Evolutionary conservation across 53 echinoderm and acorn worm genomes (phyloP).

Genomic region (Patiria pectinifera): DNA sequence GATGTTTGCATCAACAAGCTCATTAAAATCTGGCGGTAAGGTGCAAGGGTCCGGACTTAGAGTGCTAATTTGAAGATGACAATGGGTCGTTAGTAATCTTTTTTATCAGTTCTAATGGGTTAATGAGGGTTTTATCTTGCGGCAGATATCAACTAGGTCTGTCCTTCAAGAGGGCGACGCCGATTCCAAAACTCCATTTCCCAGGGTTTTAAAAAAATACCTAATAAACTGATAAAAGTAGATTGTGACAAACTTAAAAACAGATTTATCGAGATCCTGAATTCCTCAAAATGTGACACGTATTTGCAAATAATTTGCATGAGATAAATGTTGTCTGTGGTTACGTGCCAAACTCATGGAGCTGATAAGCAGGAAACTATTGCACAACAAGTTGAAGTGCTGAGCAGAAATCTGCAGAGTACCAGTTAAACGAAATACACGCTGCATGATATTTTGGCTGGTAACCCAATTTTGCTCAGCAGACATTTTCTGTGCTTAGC

Average conservation of each 20-base stretch:
- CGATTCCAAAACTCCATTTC: not conserved
- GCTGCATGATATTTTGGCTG: too few species aligned
- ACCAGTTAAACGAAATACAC: too few species aligned
- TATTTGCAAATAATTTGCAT: too few species aligned
- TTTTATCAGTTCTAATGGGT: constrained; percentile 22
- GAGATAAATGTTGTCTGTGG: too few species aligned
- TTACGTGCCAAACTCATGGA: too few species aligned
- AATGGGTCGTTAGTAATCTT: not conserved
- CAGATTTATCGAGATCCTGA: not conserved
- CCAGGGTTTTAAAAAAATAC: not conserved
- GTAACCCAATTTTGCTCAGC: too few species aligned
- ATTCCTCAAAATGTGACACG: not conserved
- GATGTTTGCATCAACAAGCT: not conserved
- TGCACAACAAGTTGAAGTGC: too few species aligned
- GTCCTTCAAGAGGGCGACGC: not conserved
- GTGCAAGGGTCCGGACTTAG: not conserved
- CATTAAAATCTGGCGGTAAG: not conserved
- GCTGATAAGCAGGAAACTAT: too few species aligned
- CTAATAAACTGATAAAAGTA: not conserved
- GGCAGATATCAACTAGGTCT: constrained; percentile 11
- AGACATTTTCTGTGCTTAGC: too few species aligned
- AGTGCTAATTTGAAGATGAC: not conserved
- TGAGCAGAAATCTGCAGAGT: too few species aligned
- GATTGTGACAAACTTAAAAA: not conserved
- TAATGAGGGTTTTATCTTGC: constrained; percentile 27